A percentile compares a stretch with the other conserved stretches of the same genome.
phyloP scores from a whole-genome alignment of 2,888 invertebrate species.

The Troides helena region DNA sequence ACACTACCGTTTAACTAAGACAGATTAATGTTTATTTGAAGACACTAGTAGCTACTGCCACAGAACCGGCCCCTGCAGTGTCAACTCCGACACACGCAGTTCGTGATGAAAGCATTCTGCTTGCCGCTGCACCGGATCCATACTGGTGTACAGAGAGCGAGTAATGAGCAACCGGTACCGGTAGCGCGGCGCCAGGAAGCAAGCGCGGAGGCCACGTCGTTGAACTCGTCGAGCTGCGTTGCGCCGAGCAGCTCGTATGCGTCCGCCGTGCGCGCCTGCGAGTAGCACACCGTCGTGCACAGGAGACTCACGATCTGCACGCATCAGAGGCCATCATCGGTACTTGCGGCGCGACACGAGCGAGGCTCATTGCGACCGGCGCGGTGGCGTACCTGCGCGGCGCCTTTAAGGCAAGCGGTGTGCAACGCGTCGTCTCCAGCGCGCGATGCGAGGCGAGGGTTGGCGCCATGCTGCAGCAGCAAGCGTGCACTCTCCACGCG shows the following conservation, averaged over 20 bases:
- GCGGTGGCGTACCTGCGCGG: slow-evolving; percentile 69
- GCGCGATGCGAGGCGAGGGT: slow-evolving; percentile 87
- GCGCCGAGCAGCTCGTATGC: slow-evolving; percentile 92
- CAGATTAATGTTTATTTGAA: too few species aligned
- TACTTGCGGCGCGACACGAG: neutral
- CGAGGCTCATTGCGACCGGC: neutral
- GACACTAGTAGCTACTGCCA: too few species aligned
- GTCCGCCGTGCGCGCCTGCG: slow-evolving; percentile 86
- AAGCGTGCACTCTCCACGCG: slow-evolving; percentile 90
- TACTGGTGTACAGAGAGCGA: too few species aligned
- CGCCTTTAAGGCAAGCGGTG: slow-evolving; percentile 87
- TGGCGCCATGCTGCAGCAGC: slow-evolving; percentile 88
- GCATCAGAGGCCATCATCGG: neutral
- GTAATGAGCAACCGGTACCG: slow-evolving; percentile 33
- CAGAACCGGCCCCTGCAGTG: too few species aligned
- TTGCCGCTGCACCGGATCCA: too few species aligned
- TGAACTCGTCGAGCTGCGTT: slow-evolving; percentile 93
- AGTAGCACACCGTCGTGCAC: slow-evolving; percentile 81
- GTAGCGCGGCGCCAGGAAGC: slow-evolving; percentile 90
- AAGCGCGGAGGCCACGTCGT: slow-evolving; percentile 86
- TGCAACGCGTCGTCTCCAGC: slow-evolving; percentile 94
- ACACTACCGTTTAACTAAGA: too few species aligned
- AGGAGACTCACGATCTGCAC: slow-evolving; percentile 85
- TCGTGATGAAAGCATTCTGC: too few species aligned
- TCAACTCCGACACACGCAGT: too few species aligned